Evolutionary conservation across 2,888 invertebrate species (phyloP).

Genomic region (Pollenia angustigena): DNA sequence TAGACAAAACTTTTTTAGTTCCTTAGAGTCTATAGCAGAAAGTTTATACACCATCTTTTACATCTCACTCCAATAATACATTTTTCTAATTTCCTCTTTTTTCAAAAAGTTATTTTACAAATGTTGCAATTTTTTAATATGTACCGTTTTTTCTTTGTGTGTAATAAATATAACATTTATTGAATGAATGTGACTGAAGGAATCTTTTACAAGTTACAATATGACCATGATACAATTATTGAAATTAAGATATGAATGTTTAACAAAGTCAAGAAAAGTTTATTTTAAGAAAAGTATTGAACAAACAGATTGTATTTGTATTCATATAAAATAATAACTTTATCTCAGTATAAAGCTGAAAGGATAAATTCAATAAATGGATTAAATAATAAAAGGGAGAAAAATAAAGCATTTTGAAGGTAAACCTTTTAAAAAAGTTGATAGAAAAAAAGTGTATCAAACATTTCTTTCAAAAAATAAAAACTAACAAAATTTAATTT

Average conservation of each 20-base stretch:
- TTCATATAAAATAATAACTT: background rate
- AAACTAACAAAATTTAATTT: no score
- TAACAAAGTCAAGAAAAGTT: constrained; percentile 56
- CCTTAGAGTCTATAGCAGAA: background rate
- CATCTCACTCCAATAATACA: no score
- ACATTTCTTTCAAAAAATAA: background rate
- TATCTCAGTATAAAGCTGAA: constrained; percentile 26
- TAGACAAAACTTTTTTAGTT: constrained; percentile 43
- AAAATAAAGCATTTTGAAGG: background rate
- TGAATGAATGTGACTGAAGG: constrained; percentile 58
- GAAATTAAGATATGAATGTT: constrained; percentile 64
- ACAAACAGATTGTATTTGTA: constrained; percentile 24
- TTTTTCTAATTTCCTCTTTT: background rate
- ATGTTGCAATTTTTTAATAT: background rate
- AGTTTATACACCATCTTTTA: background rate
- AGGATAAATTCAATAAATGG: constrained; percentile 43
- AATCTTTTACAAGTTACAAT: constrained; percentile 43
- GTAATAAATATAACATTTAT: constrained; percentile 60
- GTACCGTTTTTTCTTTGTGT: background rate
- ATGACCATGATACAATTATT: constrained; percentile 68
- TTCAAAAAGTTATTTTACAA: background rate
- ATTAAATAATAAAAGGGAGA: constrained; percentile 22
- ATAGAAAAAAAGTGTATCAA: background rate
- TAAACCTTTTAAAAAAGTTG: background rate
- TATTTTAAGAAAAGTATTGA: background rate